These are phyloP conservation scores for Thermophis baileyi DNA, from an alignment of 2,113 vertebrate species.

Conservation along the genomic window DNA sequence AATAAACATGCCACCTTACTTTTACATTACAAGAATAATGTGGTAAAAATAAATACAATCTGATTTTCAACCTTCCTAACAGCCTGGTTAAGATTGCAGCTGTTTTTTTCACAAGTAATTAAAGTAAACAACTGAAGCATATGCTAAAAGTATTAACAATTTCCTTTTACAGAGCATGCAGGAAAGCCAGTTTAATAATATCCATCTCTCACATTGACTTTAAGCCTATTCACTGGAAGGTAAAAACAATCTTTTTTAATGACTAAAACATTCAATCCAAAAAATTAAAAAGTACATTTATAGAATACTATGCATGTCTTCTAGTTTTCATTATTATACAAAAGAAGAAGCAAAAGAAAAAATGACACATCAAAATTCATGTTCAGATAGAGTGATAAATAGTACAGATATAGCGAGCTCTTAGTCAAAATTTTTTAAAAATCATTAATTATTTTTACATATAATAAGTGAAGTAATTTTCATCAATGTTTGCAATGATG, in stretches of 20 bases:
- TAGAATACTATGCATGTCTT: neutral
- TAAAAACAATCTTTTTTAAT: conserved; percentile 15
- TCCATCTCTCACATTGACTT: conserved; percentile 40
- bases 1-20: conserved; percentile 1
- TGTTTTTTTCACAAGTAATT: conserved; percentile 52
- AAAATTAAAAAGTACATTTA: neutral
- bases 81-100: conserved; percentile 40
- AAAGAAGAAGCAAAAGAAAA: neutral
- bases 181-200: conserved; percentile 41
- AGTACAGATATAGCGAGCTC: neutral
- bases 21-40: conserved; percentile 25
- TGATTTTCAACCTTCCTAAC: conserved; percentile 20
- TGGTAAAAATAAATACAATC: conserved; percentile 49
- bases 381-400: neutral
- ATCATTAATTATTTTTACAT: neutral
- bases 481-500: neutral
- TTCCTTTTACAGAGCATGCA: conserved; percentile 32
- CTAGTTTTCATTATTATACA: neutral
- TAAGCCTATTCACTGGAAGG: neutral
- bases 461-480: neutral
- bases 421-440: neutral
- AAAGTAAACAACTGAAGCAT: conserved; percentile 51
- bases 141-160: conserved; percentile 53
- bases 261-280: neutral
- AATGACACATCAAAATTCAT: neutral